These are phyloP conservation scores for Phragmatobia fuliginosa DNA, from an alignment of 2,888 invertebrate species.

Conservation along the genomic window DNA sequence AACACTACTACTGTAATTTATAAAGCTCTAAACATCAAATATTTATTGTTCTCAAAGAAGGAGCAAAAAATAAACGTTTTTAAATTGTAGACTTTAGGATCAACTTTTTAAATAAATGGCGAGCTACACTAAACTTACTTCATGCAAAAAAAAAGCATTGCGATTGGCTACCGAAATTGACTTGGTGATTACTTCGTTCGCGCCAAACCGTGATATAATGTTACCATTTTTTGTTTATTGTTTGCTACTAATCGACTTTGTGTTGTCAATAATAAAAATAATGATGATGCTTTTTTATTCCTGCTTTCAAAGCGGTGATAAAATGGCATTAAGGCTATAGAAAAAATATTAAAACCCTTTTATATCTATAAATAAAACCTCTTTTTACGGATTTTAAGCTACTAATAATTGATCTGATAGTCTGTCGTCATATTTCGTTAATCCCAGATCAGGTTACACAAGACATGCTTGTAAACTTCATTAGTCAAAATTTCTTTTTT, in stretches of 20 bases:
- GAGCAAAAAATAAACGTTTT: constrained; percentile 39
- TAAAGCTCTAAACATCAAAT: neutral
- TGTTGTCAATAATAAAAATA: constrained; percentile 25
- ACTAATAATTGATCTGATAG: neutral
- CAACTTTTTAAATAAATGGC: constrained; percentile 29
- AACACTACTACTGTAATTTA: constrained; percentile 8
- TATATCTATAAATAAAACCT: too few relatives aligned
- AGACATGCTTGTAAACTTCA: neutral
- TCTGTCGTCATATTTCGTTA: neutral
- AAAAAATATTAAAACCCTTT: neutral
- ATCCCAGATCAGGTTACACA: neutral
- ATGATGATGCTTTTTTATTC: constrained; percentile 16
- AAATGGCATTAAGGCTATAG: neutral
- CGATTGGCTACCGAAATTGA: constrained; percentile 33
- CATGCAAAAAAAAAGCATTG: constrained; percentile 35
- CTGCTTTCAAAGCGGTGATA: neutral
- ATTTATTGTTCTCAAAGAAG: constrained; percentile 14
- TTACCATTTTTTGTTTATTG: constrained; percentile 5
- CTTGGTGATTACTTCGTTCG: constrained; percentile 34
- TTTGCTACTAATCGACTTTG: constrained; percentile 18
- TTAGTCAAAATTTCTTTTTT: neutral
- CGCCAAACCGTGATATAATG: constrained; percentile 27
- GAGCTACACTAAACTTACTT: constrained; percentile 18
- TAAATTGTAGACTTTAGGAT: constrained; percentile 13
- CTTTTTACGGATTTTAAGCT: too few relatives aligned